Percentiles rank a stretch among this genome's conserved stretches.
phyloP scores from a whole-genome alignment of 2,888 invertebrate species.

The Rhyacophila evoluta region DNA sequence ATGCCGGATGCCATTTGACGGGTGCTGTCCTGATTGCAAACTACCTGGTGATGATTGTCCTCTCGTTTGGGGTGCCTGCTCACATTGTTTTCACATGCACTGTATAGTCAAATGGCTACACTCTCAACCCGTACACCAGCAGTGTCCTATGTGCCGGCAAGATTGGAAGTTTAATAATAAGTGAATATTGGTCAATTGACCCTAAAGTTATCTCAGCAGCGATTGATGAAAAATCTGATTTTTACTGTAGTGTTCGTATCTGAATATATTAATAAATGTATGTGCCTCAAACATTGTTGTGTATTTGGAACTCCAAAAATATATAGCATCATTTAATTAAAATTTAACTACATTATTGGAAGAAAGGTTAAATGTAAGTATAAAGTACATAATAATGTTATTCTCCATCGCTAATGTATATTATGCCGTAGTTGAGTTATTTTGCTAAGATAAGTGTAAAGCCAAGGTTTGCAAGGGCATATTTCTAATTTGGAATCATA shows the following conservation, averaged over 20 bases:
- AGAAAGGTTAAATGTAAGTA: not conserved
- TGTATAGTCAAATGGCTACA: constrained; percentile 99
- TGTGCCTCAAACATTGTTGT: not conserved
- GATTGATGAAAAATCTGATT: too few relatives aligned
- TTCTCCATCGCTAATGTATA: not conserved
- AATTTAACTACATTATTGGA: not conserved
- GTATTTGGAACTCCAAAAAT: not conserved
- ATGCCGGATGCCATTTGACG: constrained; percentile 99
- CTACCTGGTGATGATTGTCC: constrained; percentile 98
- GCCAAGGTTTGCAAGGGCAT: not conserved
- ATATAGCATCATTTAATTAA: not conserved
- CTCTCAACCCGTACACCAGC: constrained; percentile 87
- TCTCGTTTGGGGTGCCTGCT: constrained; percentile 97
- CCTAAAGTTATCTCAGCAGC: too few relatives aligned
- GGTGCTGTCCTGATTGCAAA: constrained; percentile 97
- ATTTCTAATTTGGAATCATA: too few relatives aligned
- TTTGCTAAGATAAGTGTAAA: not conserved
- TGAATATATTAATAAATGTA: not conserved
- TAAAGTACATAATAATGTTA: not conserved
- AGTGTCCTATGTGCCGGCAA: constrained; percentile 97
- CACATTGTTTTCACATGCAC: constrained; percentile 99
- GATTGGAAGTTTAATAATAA: constrained; percentile 97
- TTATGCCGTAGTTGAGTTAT: not conserved
- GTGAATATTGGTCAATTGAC: constrained; percentile 59
- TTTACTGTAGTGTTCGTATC: too few relatives aligned